Evolutionary conservation across 92 coral and sea anemone species (phyloP).

Genomic region (Hydrozoanthus gracilis): DNA sequence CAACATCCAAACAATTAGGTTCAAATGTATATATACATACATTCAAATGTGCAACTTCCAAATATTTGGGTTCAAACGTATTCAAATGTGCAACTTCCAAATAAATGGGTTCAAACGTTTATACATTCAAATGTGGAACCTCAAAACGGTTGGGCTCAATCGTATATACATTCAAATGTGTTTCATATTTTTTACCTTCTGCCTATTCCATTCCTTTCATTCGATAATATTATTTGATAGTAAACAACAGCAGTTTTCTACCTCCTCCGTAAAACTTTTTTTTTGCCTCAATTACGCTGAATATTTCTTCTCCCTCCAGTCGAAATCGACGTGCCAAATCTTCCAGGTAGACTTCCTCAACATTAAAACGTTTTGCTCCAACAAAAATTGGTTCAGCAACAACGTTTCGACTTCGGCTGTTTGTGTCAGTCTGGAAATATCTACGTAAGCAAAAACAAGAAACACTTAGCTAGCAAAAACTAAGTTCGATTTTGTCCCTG

Average conservation of each 20-base stretch:
- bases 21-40: too few relatives aligned
- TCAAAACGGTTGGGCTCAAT: too few relatives aligned
- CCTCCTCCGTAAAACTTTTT: not conserved
- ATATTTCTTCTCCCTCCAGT: not conserved
- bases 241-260: not conserved
- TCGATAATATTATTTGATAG: not conserved
- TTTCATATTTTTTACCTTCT: too few relatives aligned
- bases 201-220: too few relatives aligned
- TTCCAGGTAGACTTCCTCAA: slow-evolving; percentile 24
- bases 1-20: too few relatives aligned
- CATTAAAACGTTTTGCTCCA: slow-evolving; percentile 21
- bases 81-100: not conserved
- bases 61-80: too few relatives aligned
- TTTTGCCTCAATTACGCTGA: not conserved
- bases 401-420: not conserved
- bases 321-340: not conserved
- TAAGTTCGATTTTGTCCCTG: not conserved
- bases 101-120: too few relatives aligned
- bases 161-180: too few relatives aligned
- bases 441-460: not conserved
- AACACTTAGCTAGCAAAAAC: not conserved
- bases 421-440: not conserved
- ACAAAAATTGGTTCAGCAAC: slow-evolving; percentile 17
- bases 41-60: too few relatives aligned
- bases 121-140: too few relatives aligned